These are phyloP conservation scores for Eulemur rufifrons DNA, from an alignment of 2,113 vertebrate genomes.

Conservation along the genomic window DNA sequence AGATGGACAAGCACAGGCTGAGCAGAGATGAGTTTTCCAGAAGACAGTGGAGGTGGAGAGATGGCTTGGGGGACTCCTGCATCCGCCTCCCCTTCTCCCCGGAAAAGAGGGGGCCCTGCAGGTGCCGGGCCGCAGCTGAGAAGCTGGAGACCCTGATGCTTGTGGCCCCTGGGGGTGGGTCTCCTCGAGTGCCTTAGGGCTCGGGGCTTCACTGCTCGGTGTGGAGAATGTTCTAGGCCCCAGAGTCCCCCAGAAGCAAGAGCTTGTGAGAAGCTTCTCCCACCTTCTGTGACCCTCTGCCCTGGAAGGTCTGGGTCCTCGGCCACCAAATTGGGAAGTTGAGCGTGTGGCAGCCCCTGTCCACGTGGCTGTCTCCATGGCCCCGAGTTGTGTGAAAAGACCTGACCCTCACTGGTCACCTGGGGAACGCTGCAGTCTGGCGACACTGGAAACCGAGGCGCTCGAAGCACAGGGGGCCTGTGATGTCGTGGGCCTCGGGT, in stretches of 20 bases:
- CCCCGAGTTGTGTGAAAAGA: neutral
- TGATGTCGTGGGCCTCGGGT: neutral
- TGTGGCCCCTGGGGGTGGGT: neutral
- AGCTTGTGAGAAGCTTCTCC: neutral
- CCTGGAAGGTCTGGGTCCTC: neutral
- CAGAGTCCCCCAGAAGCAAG: too few species aligned
- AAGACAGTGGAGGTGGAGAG: neutral
- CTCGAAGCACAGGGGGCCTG: rapidly evolving
- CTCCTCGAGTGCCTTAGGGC: neutral
- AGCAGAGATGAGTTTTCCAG: neutral
- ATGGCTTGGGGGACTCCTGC: too few species aligned
- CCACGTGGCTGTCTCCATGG: neutral
- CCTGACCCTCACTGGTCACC: neutral
- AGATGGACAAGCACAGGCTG: too few species aligned
- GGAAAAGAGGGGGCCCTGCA: rapidly evolving
- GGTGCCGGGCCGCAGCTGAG: too few species aligned
- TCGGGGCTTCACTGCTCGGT: rapidly evolving
- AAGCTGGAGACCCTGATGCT: neutral
- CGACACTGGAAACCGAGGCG: rapidly evolving
- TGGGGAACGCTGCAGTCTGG: neutral
- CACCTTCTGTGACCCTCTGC: too few species aligned
- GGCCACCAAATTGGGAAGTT: neutral
- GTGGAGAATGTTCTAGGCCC: neutral
- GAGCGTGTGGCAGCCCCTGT: neutral
- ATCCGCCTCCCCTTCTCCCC: neutral